Conservation (phyloP, 2,113 vertebrate genomes). For the Hippocampus zosterae region DNA sequence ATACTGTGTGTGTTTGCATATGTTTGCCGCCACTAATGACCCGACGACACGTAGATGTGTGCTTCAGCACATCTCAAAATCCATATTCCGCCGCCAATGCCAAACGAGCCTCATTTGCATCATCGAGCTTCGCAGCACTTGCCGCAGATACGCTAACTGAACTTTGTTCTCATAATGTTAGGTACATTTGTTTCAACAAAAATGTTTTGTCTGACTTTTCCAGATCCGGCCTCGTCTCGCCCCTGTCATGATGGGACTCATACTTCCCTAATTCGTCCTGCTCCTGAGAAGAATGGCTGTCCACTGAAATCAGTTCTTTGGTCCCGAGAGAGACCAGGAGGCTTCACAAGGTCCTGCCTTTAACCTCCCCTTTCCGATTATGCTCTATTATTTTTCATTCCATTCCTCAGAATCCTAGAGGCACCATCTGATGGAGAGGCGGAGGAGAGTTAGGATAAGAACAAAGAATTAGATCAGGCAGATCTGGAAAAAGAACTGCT, state of each 20-base stretch:
- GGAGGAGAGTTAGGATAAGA: slow-evolving; percentile 67
- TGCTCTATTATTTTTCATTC: slow-evolving; percentile 31
- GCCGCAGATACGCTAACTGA: background rate
- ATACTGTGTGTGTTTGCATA: slow-evolving; percentile 37
- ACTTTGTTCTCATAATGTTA: background rate
- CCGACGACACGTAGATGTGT: background rate
- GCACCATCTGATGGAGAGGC: slow-evolving; percentile 70
- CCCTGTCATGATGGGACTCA: slow-evolving; percentile 31
- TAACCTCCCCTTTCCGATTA: slow-evolving; percentile 28
- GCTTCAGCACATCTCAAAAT: background rate
- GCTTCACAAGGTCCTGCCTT: slow-evolving; percentile 44
- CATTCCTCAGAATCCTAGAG: slow-evolving; percentile 40
- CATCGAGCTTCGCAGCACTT: background rate
- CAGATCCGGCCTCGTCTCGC: slow-evolving; percentile 44
- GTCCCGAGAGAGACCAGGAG: slow-evolving; percentile 31
- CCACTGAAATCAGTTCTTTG: slow-evolving; percentile 39
- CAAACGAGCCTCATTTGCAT: background rate
- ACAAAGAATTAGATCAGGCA: slow-evolving; percentile 42
- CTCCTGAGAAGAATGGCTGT: slow-evolving; percentile 27
- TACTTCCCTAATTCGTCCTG: slow-evolving; percentile 24
- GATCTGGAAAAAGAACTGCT: slow-evolving; percentile 36
- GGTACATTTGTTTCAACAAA: background rate
- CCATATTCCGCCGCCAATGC: background rate
- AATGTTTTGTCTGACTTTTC: slow-evolving; percentile 39
- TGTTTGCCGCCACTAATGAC: slow-evolving; percentile 1